Evolutionary conservation across 1,140 invertebrate species (phyloP).

Genomic region (Leptinotarsa texana): DNA sequence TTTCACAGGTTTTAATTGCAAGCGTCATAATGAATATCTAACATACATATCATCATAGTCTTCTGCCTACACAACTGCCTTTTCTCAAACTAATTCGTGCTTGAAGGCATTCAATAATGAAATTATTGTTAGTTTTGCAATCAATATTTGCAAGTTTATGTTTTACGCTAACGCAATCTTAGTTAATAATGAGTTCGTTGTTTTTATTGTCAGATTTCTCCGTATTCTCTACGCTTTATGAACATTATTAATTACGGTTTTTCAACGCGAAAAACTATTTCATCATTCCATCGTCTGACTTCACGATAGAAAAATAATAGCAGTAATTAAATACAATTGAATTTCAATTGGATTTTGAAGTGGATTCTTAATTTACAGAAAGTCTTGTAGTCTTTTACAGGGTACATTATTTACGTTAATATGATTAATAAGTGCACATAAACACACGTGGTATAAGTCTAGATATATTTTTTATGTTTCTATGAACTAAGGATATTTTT

Average conservation of each 20-base stretch:
- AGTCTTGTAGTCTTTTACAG: not conserved
- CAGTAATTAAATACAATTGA: not conserved
- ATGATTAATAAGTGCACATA: no score
- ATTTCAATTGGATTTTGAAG: not conserved
- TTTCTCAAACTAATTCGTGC: not conserved
- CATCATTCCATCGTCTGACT: not conserved
- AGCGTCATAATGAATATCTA: no score
- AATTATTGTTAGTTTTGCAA: not conserved
- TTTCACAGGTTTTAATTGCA: no score
- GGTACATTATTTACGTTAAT: no score
- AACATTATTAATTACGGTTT: slow-evolving; percentile 6
- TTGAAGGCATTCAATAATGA: not conserved
- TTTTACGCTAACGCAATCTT: no score
- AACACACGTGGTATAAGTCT: no score
- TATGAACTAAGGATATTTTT: no score
- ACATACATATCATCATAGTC: no score
- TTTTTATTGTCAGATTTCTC: slow-evolving; percentile 1
- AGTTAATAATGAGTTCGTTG: not conserved
- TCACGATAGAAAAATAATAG: not conserved
- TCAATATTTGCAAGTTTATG: slow-evolving; percentile 2
- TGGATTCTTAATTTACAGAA: not conserved
- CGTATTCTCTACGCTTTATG: not conserved
- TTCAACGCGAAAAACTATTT: not conserved
- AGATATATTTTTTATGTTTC: no score
- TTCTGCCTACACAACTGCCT: no score